A percentile compares a stretch with the other conserved stretches of the same genome.
phyloP scores from a whole-genome alignment of 2,797 vertebrate species.

The Aeoliscus strigatus region DNA sequence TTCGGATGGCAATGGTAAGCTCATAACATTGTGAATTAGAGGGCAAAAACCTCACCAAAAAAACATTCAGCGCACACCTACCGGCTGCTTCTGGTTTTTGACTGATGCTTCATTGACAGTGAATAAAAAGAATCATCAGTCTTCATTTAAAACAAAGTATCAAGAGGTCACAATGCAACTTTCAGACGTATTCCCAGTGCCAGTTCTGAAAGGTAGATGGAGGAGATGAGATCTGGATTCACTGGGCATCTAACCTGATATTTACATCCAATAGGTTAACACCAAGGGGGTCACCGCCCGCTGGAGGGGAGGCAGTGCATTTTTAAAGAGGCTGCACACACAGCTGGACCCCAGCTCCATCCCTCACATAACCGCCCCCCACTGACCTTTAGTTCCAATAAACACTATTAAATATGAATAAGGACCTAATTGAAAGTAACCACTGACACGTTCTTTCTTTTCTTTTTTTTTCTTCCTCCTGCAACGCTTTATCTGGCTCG shows the following conservation, averaged over 20 bases:
- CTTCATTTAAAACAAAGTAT: too few relatives aligned
- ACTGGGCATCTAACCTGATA: constrained; percentile 69
- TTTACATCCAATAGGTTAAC: constrained; percentile 78
- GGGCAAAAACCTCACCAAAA: too few relatives aligned
- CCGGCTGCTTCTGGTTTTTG: too few relatives aligned
- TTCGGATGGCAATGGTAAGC: too few relatives aligned
- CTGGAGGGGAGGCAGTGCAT: constrained; percentile 65
- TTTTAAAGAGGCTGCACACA: constrained; percentile 73
- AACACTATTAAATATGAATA: constrained; percentile 85
- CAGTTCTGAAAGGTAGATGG: too few relatives aligned
- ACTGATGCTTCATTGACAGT: too few relatives aligned
- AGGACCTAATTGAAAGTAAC: constrained; percentile 80
- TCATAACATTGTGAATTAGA: too few relatives aligned
- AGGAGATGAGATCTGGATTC: constrained; percentile 33
- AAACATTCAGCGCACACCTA: too few relatives aligned
- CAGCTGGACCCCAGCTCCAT: constrained; percentile 63
- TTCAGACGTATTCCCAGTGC: too few relatives aligned
- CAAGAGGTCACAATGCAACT: too few relatives aligned
- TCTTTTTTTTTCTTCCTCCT: constrained; percentile 2
- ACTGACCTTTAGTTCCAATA: constrained; percentile 78
- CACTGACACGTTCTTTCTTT: constrained; percentile 57
- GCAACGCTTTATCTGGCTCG: constrained; percentile 24
- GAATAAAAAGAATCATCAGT: too few relatives aligned
- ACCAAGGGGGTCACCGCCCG: constrained; percentile 60
- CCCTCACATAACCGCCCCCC: constrained; percentile 64